Conservation (phyloP, 2,888 invertebrate genomes). For the Melanophora roralis region DNA sequence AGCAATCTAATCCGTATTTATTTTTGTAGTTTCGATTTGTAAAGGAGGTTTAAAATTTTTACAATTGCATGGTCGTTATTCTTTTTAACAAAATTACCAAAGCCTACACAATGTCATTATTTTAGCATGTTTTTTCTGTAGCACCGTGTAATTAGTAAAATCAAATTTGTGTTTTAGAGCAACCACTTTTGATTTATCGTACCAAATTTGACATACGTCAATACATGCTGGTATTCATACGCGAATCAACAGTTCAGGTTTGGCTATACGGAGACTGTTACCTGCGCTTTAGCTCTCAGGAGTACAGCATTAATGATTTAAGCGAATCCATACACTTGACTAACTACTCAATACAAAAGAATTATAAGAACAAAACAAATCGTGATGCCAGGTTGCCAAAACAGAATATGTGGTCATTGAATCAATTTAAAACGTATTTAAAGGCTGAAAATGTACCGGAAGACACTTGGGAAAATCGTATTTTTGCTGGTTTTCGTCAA, state of each 20-base stretch:
- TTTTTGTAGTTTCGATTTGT: too few species aligned
- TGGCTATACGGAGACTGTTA: slow-evolving; percentile 93
- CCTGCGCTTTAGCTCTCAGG: slow-evolving; percentile 90
- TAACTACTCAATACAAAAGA: slow-evolving; percentile 91
- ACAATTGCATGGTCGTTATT: too few species aligned
- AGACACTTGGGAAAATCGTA: slow-evolving; percentile 83
- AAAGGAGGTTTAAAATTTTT: too few species aligned
- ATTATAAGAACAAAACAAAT: slow-evolving; percentile 79
- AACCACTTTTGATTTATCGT: slow-evolving; percentile 87
- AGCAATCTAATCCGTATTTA: too few species aligned
- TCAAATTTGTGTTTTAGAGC: slow-evolving; percentile 82
- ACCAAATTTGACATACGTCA: slow-evolving; percentile 95
- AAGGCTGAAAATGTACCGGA: slow-evolving; percentile 76
- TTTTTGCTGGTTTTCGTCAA: slow-evolving; percentile 91
- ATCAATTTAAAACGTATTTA: slow-evolving; percentile 83
- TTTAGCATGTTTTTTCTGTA: background rate
- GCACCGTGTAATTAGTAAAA: too few species aligned
- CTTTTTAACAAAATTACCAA: too few species aligned
- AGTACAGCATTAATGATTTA: slow-evolving; percentile 86
- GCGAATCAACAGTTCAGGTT: slow-evolving; percentile 86
- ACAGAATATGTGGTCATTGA: slow-evolving; percentile 91
- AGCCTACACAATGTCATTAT: too few species aligned
- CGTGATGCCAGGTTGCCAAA: slow-evolving; percentile 83
- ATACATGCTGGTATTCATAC: slow-evolving; percentile 86
- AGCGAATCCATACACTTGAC: slow-evolving; percentile 92